These are phyloP conservation scores for Oligia latruncula DNA, from an alignment of 2,888 invertebrate genomes.

Conservation along the genomic window DNA sequence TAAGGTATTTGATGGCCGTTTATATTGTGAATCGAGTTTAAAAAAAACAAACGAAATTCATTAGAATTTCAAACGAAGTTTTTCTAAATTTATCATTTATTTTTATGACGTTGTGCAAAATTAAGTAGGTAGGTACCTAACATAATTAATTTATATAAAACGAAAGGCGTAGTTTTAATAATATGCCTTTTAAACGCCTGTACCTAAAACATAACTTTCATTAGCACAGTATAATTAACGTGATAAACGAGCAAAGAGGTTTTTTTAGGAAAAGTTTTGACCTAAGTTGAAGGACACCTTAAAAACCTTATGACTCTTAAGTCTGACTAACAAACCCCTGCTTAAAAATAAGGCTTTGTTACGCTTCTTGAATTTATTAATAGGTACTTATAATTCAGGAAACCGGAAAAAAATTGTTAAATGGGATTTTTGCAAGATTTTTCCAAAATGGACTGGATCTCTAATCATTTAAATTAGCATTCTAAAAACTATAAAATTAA, in stretches of 20 bases:
- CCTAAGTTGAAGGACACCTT: slow-evolving; percentile 59
- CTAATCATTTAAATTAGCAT: not conserved
- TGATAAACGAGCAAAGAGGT: not conserved
- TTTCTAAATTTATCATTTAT: not conserved
- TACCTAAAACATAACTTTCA: not conserved
- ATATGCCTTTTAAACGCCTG: no score
- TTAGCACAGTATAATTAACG: slow-evolving; percentile 6
- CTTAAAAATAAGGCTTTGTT: slow-evolving; percentile 16
- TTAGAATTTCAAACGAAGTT: slow-evolving; percentile 18
- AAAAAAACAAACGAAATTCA: not conserved
- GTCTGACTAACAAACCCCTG: slow-evolving; percentile 19
- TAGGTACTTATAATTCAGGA: not conserved
- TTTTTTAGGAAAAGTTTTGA: not conserved
- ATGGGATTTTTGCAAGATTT: not conserved
- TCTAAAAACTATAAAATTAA: not conserved
- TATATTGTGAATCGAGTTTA: not conserved
- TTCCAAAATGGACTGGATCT: not conserved
- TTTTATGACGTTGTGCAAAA: slow-evolving; percentile 6
- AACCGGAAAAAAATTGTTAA: not conserved
- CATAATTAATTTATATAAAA: not conserved
- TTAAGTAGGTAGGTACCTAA: no score
- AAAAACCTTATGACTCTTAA: slow-evolving; percentile 4
- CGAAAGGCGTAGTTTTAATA: not conserved
- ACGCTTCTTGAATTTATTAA: not conserved
- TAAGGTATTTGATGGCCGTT: not conserved